These are phyloP conservation scores for Catagonus wagneri DNA, from an alignment of 2,113 vertebrate species.

Conservation along the genomic window DNA sequence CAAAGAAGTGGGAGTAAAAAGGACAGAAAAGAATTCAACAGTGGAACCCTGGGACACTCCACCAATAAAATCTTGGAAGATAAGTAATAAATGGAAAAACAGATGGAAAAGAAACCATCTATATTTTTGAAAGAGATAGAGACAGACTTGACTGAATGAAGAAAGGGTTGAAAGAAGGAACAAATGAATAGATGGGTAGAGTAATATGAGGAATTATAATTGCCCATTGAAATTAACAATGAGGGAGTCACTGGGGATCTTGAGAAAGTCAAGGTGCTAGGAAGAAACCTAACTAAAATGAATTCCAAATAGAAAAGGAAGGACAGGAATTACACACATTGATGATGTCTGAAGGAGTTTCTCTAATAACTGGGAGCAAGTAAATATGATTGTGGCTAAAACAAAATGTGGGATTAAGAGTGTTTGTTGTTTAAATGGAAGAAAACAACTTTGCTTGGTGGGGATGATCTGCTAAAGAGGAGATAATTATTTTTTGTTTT, in stretches of 20 bases:
- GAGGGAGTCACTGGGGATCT: neutral
- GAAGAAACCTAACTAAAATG: neutral
- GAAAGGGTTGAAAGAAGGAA: conserved; percentile 1
- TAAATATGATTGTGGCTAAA: neutral
- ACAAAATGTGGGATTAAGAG: neutral
- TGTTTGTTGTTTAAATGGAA: neutral
- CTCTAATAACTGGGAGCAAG: neutral
- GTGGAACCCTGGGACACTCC: neutral
- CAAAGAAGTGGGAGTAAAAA: neutral
- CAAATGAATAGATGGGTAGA: neutral
- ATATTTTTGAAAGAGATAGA: neutral
- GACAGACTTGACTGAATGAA: neutral
- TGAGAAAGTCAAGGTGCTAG: neutral
- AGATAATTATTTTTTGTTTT: too few relatives aligned
- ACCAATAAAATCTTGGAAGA: neutral
- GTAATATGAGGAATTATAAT: neutral
- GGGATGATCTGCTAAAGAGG: neutral
- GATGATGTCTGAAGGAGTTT: neutral
- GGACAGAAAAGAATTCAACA: neutral
- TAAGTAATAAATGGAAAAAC: neutral
- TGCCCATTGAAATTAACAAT: neutral
- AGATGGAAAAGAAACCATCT: neutral
- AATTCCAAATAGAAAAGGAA: neutral
- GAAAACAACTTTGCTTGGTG: neutral
- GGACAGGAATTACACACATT: neutral